Conservation (phyloP, 2,113 vertebrate genomes). For the Beaufortia kweichowensis region DNA sequence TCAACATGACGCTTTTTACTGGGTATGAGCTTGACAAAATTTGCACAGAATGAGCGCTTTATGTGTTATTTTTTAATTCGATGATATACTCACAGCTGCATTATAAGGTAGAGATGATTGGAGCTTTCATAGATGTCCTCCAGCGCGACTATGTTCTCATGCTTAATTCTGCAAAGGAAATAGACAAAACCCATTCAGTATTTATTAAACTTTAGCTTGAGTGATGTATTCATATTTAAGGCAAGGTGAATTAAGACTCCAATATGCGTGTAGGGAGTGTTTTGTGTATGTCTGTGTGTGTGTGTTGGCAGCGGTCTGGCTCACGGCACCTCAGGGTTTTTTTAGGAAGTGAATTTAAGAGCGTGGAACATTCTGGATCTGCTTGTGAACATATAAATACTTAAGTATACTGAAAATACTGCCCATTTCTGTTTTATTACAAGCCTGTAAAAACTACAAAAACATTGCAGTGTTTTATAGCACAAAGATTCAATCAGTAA, state of each 20-base stretch:
- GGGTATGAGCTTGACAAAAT: not conserved
- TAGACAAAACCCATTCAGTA: conserved; percentile 31
- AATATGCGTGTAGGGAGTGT: not conserved
- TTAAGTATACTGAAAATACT: no score
- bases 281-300: not conserved
- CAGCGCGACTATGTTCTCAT: conserved; percentile 97
- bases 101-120: conserved; percentile 95
- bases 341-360: conserved; percentile 12
- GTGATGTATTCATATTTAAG: not conserved
- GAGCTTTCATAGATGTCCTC: conserved; percentile 98
- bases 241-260: not conserved
- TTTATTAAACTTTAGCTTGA: not conserved
- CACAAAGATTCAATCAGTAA: no score
- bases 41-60: not conserved
- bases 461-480: conserved; percentile 3
- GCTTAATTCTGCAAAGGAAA: conserved; percentile 85
- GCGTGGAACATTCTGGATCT: not conserved
- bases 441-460: conserved; percentile 3
- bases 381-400: conserved; percentile 9
- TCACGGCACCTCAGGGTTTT: not conserved
- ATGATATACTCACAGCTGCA: conserved; percentile 93
- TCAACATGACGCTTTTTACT: not conserved
- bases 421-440: not conserved
- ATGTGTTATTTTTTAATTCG: no score
- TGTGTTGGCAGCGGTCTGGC: not conserved